Base-by-base conservation (phyloP, 1,140 invertebrate genomes). In the Cydia amplana region DNA sequence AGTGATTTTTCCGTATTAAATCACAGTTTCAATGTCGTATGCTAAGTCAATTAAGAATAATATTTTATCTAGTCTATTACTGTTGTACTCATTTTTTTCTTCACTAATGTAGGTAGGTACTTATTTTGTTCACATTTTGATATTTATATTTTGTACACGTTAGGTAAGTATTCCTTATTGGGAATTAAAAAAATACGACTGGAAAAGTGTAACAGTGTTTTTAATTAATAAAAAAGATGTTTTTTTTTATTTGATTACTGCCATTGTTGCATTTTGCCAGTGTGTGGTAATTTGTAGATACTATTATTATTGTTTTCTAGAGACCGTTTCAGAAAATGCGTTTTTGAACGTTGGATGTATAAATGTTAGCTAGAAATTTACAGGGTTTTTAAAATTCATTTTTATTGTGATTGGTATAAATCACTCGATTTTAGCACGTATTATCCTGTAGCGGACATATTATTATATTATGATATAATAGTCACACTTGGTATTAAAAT, bases 11-110 rank as follows among this genome's bases (percentile, higher is more conserved):
- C n/a, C 49, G 49, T 51, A 51, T 51, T 51, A 18, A 51, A 74
- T 51, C 20, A 73, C 72, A 72, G n/a, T 64, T 65, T 76, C n/a
- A 65, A 80, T 87, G 82, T 87, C 85, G 82, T 85, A 79, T 43
- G 63, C 25, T 46, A 74, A 85, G 85, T 88, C 85, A 90, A 89
- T 87, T 89, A 88, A 81, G 82, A 82, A 65, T 77, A 63, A 80
- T 81, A 81, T 75, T 79, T 79, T 82, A 78, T 90, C 89, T 91
- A 91, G 89, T 91, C 89, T 85, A 89, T 91, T 87, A 81, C 83
- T 80, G 73, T 83, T 84, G 80, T 86, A 86, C 77, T 81, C 85
- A 86, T 78, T 80, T 9, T 80, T 80, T 75, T 60, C 76, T 77
- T 64, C 78, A 70, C 23, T 49, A 74, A 51, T 74, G n/a, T n/a